Conservation (phyloP, 2,113 vertebrate species). For the Machaerirhynchus nigripectus region DNA sequence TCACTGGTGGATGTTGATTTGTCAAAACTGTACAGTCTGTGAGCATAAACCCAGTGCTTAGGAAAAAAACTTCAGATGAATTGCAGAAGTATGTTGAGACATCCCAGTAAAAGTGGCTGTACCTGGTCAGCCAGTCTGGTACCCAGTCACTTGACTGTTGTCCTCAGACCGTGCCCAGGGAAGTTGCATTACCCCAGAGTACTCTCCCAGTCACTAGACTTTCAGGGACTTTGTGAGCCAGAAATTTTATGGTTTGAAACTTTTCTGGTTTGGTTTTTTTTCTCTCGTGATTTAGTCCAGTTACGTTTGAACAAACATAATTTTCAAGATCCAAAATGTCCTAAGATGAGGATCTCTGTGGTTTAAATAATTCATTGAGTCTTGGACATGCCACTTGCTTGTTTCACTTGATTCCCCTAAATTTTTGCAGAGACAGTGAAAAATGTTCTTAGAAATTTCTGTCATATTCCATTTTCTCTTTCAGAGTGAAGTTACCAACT, state of each 20-base stretch:
- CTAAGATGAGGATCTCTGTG: background rate
- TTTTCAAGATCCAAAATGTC: background rate
- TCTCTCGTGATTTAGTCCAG: background rate
- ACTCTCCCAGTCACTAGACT: background rate
- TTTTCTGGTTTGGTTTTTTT: background rate
- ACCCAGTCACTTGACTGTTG: accelerated
- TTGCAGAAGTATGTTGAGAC: background rate
- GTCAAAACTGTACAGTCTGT: background rate
- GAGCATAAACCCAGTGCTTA: background rate
- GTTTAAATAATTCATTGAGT: background rate
- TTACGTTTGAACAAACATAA: background rate
- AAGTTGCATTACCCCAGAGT: background rate
- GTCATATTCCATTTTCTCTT: background rate
- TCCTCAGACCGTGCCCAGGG: background rate
- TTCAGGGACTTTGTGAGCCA: background rate
- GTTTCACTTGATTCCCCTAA: background rate
- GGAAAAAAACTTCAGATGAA: background rate
- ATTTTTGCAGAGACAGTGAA: background rate
- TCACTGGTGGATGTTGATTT: background rate
- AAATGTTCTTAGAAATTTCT: background rate
- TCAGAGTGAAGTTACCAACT: background rate
- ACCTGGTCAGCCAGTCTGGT: background rate
- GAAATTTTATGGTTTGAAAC: background rate
- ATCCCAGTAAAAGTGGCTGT: background rate
- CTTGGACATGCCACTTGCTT: background rate